Conservation (phyloP, 2,888 invertebrate genomes). For the Leptura quadrifasciata region DNA sequence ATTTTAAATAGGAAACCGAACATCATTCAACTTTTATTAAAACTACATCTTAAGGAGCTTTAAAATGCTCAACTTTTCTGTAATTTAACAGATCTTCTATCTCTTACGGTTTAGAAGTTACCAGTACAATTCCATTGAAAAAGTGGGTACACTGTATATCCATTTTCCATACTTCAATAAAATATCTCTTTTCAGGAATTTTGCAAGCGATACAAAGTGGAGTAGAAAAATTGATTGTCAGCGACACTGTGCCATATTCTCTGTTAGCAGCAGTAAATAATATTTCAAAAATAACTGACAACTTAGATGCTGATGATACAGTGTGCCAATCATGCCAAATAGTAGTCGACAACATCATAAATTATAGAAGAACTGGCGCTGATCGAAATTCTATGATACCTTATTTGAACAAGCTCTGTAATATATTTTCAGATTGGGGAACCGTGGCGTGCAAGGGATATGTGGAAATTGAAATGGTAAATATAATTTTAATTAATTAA, state of each 20-base stretch:
- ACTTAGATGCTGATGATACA: not conserved
- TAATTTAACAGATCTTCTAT: too few relatives aligned
- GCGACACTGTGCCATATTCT: not conserved
- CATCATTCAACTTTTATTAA: too few relatives aligned
- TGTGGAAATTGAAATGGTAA: slow-evolving; percentile 62
- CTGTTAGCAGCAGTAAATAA: slow-evolving; percentile 17
- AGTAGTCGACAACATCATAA: slow-evolving; percentile 52
- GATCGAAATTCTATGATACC: slow-evolving; percentile 53
- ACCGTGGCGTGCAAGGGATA: slow-evolving; percentile 58
- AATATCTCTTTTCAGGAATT: slow-evolving; percentile 10
- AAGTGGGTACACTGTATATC: too few relatives aligned
- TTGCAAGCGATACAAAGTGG: slow-evolving; percentile 11
- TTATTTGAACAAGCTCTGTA: slow-evolving; percentile 59
- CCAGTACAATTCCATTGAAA: too few relatives aligned
- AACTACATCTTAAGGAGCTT: too few relatives aligned
- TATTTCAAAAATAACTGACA: slow-evolving; percentile 18
- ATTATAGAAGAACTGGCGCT: slow-evolving; percentile 56
- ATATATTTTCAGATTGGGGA: slow-evolving; percentile 56
- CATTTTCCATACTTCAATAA: not conserved
- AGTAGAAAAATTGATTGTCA: slow-evolving; percentile 14
- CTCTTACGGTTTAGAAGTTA: too few relatives aligned
- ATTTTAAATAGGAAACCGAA: too few relatives aligned
- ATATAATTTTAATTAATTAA: slow-evolving; percentile 30
- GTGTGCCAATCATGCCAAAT: slow-evolving; percentile 53
- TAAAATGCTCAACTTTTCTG: too few relatives aligned